phyloP scores from a whole-genome alignment of 2,797 vertebrate species.

The Ptychobarbus kaznakovi region DNA sequence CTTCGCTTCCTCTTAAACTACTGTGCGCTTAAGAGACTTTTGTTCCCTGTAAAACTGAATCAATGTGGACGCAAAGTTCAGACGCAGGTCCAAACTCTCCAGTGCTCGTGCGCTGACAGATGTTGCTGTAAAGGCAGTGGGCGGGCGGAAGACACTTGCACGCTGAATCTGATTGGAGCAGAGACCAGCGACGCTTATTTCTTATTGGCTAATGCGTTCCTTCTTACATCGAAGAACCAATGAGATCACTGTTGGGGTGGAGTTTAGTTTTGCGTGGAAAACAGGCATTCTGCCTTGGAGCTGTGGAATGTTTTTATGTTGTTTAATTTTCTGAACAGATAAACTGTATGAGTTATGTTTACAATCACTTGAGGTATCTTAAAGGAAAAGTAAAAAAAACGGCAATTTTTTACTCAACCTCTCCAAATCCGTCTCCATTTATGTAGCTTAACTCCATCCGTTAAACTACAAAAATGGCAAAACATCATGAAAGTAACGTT shows the following conservation, averaged over 20 bases:
- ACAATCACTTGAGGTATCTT: background rate
- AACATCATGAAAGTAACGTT: background rate
- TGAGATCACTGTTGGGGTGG: background rate
- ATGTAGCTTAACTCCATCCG: background rate
- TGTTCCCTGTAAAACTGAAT: background rate
- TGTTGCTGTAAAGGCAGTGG: background rate
- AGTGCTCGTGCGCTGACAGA: background rate
- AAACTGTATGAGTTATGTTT: background rate
- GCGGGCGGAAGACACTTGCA: background rate
- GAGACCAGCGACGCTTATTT: background rate
- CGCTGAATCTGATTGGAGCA: constrained; percentile 4
- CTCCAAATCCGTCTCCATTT: no score
- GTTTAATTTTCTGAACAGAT: background rate
- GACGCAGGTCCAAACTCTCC: constrained; percentile 1
- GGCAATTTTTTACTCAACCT: no score
- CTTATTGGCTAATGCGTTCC: background rate
- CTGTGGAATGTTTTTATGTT: constrained; percentile 8
- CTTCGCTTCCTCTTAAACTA: constrained; percentile 7
- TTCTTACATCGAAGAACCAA: constrained; percentile 3
- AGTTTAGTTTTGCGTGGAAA: background rate
- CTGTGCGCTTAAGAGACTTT: background rate
- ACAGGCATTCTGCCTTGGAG: background rate
- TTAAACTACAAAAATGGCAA: background rate
- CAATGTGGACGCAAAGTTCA: background rate
- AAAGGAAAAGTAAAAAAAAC: background rate